Conservation (phyloP, 2,113 vertebrate species). For the Camelus dromedarius region DNA sequence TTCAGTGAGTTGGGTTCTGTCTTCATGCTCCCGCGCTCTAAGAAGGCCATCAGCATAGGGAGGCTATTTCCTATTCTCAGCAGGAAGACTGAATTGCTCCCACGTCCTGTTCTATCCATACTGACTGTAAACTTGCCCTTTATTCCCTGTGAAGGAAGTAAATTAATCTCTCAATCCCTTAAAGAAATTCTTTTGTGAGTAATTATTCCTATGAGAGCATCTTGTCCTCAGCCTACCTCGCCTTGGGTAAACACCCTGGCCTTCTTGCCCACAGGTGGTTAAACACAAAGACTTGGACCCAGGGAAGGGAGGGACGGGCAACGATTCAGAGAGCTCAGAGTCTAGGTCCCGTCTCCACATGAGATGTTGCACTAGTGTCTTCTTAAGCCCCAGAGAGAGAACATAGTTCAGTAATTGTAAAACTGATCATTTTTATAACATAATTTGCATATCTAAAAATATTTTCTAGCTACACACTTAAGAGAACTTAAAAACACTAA, state of each 20-base stretch:
- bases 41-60: not conserved
- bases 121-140: not conserved
- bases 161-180: not conserved
- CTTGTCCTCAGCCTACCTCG: not conserved
- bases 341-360: not conserved
- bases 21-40: not conserved
- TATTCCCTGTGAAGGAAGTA: not conserved
- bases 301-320: not conserved
- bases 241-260: not conserved
- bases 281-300: not conserved
- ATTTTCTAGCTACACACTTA: not conserved
- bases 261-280: not conserved
- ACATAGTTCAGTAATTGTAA: not conserved
- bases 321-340: not conserved
- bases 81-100: not conserved
- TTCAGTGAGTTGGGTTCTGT: not conserved
- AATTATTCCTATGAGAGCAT: not conserved
- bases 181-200: not conserved
- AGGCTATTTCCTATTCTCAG: not conserved
- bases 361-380: not conserved
- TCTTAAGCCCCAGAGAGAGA: not conserved
- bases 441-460: constrained; percentile 8
- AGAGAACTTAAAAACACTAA: constrained; percentile 18
- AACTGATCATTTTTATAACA: not conserved
- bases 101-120: not conserved